Evolutionary conservation across 2,113 vertebrate genomes (phyloP), one percentile per base, ranked within the genome.

Genomic region (Mola mola): DNA sequence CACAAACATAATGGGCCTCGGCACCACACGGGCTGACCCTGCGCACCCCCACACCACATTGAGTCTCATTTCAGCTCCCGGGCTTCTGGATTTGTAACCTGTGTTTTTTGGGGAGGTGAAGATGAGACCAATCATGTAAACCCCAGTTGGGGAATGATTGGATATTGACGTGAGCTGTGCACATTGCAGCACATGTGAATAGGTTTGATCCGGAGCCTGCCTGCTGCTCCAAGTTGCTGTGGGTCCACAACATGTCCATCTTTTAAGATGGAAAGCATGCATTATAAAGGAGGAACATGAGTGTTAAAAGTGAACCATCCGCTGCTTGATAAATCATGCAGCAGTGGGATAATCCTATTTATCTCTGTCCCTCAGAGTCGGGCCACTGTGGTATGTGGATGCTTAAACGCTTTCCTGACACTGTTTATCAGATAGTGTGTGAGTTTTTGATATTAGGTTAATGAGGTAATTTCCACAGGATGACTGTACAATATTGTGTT

Each of bases 281-380:
- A 78, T 86, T 84, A 83, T 86, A 25, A 64, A 86, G 53, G 59
- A 78, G 42, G 80, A 72, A 82, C 83, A 83, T 13, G 81, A 40
- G 79, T 79, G 79, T 73, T 85, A 70, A 84, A 82, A 76, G 76
- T 70, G 49, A 56, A 68, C 64, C 2, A 20, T 63, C 78, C 62
- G 3, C 56, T 38, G 50, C 62, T 48, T 64, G 66, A 75, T 84
- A 81, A 85, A 87, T 82, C 79, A 80, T 88, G 69, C 82, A 85
- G 59, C 58, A 69, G 76, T 22, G 53, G 56, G 78, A 80, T 72
- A 67, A 79, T 75, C 70, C 67, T 79, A 41, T 56, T 43, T 49
- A 60, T 79, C 53, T 56, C 25, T 34, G 59, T 49, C 44, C 40
- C 53, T 24, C 6, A 63, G 41, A 81, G 37, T 16, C 34, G 25